Base-by-base conservation (phyloP, 2,888 invertebrate genomes). In the Pantelozetes paolii region DNA sequence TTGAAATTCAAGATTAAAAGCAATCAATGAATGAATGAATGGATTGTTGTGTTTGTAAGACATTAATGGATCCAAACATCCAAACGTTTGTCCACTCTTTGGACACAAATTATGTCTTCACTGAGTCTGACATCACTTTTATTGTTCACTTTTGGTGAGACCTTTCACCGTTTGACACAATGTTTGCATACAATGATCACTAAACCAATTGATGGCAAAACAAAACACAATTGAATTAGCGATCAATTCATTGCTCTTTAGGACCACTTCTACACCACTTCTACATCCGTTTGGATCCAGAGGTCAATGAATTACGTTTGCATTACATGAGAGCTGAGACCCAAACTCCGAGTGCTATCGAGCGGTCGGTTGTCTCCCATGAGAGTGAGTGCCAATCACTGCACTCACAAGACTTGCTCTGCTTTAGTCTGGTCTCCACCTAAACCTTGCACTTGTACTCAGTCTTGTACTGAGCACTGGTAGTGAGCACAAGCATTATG, bases 291-390 rank as follows among this genome's bases (percentile, higher is more conserved):
- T 69, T 69, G 20, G 23, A 45, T 45, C 20, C 40, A 69, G 18
- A 40, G 69, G 69, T 64, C 62, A 64, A 64, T 64, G 62, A 64
- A 64, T 64, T 64, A 64, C 36, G 62, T 64, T 36, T 36, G 18
- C 20, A 54, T 9, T 23, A 3, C 20, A 9, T 45, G 45, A 45
- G 45, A 18, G 18, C 15, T 45, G 11, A 45, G 11, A 45, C 15
- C 6, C 45, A 45, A 54, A 23, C 57, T 28, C 28, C 20, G 28
- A 28, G 30, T 57, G 23, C 23, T 20, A 50, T 54, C 54, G 26
- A 57, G 28, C 18, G 57, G 57, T 57, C 57, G 57, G 57, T 18
- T 30, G 28, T 57, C 28, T 57, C 57, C 26, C 57, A 57, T 15
- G 15, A 26, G 1, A 26, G 9, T 26, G n/a, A 54, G 23, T 28